Conservation (phyloP, 2,797 vertebrate species). For the Molossus molossus region DNA sequence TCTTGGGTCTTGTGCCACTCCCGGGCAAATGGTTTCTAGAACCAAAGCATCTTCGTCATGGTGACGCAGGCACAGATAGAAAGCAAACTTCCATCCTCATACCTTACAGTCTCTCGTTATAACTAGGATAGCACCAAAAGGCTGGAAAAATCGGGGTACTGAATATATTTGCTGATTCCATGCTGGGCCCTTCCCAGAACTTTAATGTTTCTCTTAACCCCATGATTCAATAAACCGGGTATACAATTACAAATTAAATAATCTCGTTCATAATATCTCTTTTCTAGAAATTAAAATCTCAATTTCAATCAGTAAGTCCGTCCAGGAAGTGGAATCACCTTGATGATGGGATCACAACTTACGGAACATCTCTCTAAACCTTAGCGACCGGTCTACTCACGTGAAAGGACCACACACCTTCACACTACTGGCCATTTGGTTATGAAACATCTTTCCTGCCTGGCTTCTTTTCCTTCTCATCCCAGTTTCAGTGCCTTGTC, state of each 20-base stretch:
- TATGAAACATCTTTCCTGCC: neutral
- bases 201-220: constrained; percentile 47
- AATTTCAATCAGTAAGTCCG: constrained; percentile 14
- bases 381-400: neutral
- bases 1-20: neutral
- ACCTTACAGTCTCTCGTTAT: neutral
- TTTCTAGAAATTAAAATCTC: constrained; percentile 26
- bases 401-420: neutral
- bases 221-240: neutral
- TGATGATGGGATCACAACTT: neutral
- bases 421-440: neutral
- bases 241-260: constrained; percentile 39
- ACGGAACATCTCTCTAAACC: neutral
- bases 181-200: neutral
- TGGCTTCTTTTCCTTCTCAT: constrained; percentile 11
- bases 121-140: neutral
- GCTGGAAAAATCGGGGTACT: neutral
- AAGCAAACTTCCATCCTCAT: neutral
- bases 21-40: constrained; percentile 13
- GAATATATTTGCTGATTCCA: neutral
- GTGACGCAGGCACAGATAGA: neutral
- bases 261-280: neutral
- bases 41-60: neutral
- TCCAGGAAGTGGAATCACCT: neutral
- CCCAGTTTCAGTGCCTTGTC: neutral